phyloP scores from a whole-genome alignment of 2,888 invertebrate species.

The Rhimphoctona megacephalus region DNA sequence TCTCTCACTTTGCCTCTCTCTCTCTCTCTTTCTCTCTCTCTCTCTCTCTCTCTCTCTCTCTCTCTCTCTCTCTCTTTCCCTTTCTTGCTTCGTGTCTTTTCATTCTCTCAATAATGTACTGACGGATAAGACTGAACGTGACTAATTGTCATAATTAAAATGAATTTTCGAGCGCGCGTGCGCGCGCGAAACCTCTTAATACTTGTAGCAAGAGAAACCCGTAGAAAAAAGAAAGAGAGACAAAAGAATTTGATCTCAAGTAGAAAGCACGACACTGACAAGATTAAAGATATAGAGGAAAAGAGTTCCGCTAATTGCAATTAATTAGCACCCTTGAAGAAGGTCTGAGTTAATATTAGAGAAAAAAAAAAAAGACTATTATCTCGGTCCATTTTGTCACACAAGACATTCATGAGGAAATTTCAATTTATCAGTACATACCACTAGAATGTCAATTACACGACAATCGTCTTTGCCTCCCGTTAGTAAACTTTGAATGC shows the following conservation, averaged over 20 bases:
- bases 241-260: conserved; percentile 11
- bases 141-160: conserved; percentile 67
- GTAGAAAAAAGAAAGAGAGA: not conserved
- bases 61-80: not conserved
- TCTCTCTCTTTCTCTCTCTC: not conserved
- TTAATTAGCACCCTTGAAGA: conserved; percentile 32
- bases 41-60: no score
- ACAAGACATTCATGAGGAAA: not conserved
- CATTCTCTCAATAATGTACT: conserved; percentile 43
- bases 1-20: conserved; percentile 18
- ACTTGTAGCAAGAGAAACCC: not conserved
- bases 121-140: conserved; percentile 64
- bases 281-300: conserved; percentile 10
- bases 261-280: not conserved
- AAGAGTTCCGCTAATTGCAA: conserved; percentile 35
- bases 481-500: not conserved
- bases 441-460: conserved; percentile 7
- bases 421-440: not conserved
- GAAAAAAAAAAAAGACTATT: not conserved
- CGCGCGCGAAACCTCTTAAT: not conserved
- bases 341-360: not conserved
- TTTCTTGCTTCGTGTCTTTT: not conserved
- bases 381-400: not conserved
- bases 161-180: conserved; percentile 55
- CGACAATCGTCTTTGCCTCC: conserved; percentile 1